phyloP scores from a whole-genome alignment of 2,797 vertebrate species.

The Argentina silus region DNA sequence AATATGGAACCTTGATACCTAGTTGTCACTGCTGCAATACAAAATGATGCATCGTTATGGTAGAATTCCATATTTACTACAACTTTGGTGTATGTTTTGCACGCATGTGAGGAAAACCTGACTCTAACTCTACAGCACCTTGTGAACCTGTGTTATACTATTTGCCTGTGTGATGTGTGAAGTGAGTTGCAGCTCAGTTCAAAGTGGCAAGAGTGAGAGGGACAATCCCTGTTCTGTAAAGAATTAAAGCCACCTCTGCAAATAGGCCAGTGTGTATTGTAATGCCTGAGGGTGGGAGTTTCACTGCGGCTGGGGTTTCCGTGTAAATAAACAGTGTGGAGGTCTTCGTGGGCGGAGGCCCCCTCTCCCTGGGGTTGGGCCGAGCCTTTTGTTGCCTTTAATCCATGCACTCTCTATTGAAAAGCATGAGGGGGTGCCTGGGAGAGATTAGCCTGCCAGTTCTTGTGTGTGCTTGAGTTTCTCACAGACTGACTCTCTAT shows the following conservation, averaged over 20 bases:
- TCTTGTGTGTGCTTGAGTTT: conserved; percentile 78
- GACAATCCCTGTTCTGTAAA: conserved; percentile 77
- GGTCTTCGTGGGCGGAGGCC: conserved; percentile 76
- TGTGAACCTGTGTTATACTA: too few relatives aligned
- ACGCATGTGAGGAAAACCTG: too few relatives aligned
- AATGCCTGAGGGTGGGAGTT: conserved; percentile 75
- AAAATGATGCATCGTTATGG: background rate
- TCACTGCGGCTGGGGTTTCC: conserved; percentile 77
- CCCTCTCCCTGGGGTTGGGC: conserved; percentile 75
- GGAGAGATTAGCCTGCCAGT: conserved; percentile 77
- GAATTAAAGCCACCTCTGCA: conserved; percentile 83
- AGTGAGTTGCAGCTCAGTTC: conserved; percentile 62
- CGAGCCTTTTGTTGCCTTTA: conserved; percentile 82
- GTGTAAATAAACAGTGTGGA: conserved; percentile 85
- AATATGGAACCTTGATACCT: conserved; percentile 61
- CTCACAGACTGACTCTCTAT: conserved; percentile 71
- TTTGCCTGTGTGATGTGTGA: conserved; percentile 50
- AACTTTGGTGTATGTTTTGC: background rate
- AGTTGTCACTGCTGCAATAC: conserved; percentile 39
- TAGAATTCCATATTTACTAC: background rate
- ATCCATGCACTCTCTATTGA: conserved; percentile 80
- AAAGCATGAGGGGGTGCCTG: conserved; percentile 73
- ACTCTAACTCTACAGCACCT: too few relatives aligned
- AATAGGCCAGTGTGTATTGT: conserved; percentile 79
- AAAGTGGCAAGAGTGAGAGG: conserved; percentile 64